Percentiles rank a stretch among this genome's conserved stretches.
phyloP scores from a whole-genome alignment of 2,113 vertebrate species.

The Bubo blakistoni region DNA sequence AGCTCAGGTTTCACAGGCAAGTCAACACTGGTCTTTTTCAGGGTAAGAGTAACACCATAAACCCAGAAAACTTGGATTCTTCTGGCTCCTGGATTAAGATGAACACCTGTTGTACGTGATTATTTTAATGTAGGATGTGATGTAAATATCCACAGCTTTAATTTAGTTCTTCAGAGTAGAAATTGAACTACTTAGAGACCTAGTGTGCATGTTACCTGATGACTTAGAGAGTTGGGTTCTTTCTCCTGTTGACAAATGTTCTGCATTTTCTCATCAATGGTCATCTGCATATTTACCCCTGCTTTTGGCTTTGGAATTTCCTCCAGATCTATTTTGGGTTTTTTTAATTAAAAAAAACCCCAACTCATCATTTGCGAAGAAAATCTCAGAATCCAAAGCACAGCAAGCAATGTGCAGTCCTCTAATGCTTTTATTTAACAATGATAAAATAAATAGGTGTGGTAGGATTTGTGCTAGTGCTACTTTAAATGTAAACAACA shows the following conservation, averaged over 20 bases:
- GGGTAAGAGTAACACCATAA: not conserved
- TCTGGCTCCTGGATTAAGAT: not conserved
- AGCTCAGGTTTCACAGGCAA: not conserved
- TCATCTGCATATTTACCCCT: not conserved
- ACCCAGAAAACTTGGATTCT: not conserved
- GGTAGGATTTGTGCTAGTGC: not conserved
- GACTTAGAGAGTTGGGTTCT: not conserved
- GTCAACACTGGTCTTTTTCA: not conserved
- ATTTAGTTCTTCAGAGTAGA: not conserved
- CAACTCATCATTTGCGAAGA: not conserved
- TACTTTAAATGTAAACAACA: not conserved
- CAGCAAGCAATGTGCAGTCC: not conserved
- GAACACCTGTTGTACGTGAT: not conserved
- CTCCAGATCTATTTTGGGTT: not conserved
- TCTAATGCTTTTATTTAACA: not conserved
- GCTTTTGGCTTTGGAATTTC: not conserved
- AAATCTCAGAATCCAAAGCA: not conserved
- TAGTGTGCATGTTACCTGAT: not conserved
- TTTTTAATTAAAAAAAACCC: no score
- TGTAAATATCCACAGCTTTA: not conserved
- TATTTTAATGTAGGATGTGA: not conserved
- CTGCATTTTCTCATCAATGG: not conserved
- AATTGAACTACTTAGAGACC: not conserved
- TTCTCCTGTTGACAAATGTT: not conserved
- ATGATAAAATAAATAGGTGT: not conserved